Evolutionary conservation across 2,113 vertebrate species (phyloP).

Genomic region (Thalassoma bifasciatum): DNA sequence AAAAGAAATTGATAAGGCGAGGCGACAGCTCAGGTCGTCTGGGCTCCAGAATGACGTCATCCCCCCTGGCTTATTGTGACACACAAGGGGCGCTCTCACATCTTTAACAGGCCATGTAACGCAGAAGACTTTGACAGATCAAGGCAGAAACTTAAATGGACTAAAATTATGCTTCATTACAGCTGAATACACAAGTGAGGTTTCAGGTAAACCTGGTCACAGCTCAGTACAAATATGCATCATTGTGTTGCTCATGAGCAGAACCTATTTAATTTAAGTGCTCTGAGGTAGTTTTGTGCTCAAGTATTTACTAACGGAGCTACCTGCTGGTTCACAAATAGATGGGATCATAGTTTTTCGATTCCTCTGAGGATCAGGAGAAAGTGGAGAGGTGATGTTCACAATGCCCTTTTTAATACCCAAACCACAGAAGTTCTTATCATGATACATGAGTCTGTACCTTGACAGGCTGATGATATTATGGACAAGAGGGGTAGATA

Average conservation of each 20-base stretch:
- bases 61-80: not conserved
- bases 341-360: too few species aligned
- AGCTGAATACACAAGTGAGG: too few species aligned
- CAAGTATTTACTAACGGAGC: not conserved
- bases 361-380: too few species aligned
- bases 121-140: not conserved
- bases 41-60: too few species aligned
- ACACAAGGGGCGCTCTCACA: not conserved
- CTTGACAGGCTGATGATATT: not conserved
- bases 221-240: too few species aligned
- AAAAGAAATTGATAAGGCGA: too few species aligned
- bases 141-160: not conserved
- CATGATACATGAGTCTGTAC: not conserved
- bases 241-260: too few species aligned
- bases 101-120: not conserved
- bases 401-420: not conserved
- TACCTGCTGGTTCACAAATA: too few species aligned
- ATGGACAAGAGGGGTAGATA: slow-evolving; percentile 5
- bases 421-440: not conserved
- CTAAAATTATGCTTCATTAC: not conserved
- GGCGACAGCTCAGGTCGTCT: too few species aligned
- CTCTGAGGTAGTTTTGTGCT: too few species aligned
- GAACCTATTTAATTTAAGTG: too few species aligned
- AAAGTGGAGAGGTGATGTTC: not conserved
- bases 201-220: too few species aligned